Conservation (phyloP, 1,140 invertebrate species). For the Diabrotica virgifera region DNA sequence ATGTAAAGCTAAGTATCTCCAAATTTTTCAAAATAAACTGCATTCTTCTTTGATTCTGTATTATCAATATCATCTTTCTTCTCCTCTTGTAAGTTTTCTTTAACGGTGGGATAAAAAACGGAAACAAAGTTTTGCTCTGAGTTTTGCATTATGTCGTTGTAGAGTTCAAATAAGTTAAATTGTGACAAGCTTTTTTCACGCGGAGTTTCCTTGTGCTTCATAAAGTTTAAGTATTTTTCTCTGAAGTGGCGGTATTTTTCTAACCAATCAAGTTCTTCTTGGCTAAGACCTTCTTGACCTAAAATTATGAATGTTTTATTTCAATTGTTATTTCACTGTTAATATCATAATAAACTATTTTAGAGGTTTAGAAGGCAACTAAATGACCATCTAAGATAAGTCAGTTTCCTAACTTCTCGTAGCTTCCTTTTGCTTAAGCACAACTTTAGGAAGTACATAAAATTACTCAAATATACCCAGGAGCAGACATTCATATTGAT, state of each 20-base stretch:
- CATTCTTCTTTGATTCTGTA: too few species aligned
- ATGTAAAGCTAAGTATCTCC: too few species aligned
- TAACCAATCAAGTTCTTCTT: conserved; percentile 20
- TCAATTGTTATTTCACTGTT: background rate
- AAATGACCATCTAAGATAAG: too few species aligned
- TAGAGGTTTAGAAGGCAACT: too few species aligned
- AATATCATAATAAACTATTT: background rate
- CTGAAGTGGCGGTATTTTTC: conserved; percentile 24
- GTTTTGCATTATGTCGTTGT: conserved; percentile 19
- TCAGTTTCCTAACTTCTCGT: too few species aligned
- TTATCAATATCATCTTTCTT: background rate
- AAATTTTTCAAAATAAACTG: too few species aligned
- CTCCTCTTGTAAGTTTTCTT: background rate
- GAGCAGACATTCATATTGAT: too few species aligned
- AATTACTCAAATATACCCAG: too few species aligned
- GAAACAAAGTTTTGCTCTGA: conserved; percentile 4
- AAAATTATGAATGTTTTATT: background rate
- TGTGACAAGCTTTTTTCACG: conserved; percentile 5
- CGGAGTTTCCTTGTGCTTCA: conserved; percentile 10
- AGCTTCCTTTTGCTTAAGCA: too few species aligned
- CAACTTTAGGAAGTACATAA: too few species aligned
- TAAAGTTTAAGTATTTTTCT: conserved; percentile 17
- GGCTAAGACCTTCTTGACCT: background rate
- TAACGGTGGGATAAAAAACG: conserved; percentile 20
- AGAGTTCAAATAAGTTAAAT: conserved; percentile 22